A percentile compares a stretch with the other conserved stretches of the same genome.
Evolutionary conservation across 1,140 invertebrate genomes (phyloP).

Genomic region (Pogonus chalceus): DNA sequence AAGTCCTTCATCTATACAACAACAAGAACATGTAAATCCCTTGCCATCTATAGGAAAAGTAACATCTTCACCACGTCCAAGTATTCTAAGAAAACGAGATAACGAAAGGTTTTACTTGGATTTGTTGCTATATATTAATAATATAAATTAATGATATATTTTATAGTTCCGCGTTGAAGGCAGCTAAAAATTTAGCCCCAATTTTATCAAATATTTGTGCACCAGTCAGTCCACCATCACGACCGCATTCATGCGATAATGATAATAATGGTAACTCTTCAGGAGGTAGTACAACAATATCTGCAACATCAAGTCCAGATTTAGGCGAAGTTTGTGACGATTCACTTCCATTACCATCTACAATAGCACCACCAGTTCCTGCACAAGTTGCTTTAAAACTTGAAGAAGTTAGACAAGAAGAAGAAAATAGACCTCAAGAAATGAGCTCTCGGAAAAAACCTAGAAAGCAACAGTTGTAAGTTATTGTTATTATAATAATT

Average conservation of each 20-base stretch:
- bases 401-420: constrained; percentile 33
- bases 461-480: constrained; percentile 61
- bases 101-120: constrained; percentile 30
- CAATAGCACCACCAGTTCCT: constrained; percentile 10
- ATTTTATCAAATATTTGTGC: constrained; percentile 37
- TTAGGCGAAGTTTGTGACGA: constrained; percentile 53
- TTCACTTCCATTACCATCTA: constrained; percentile 37
- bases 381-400: neutral
- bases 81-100: constrained; percentile 33
- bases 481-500: constrained; percentile 13
- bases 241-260: constrained; percentile 39
- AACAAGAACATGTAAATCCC: neutral
- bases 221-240: constrained; percentile 37
- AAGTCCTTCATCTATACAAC: neutral
- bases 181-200: constrained; percentile 47
- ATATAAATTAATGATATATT: neutral
- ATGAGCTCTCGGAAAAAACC: constrained; percentile 63
- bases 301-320: constrained; percentile 64
- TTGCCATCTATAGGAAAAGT: constrained; percentile 18
- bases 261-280: constrained; percentile 42
- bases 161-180: constrained; percentile 50
- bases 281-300: constrained; percentile 64
- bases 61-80: constrained; percentile 32
- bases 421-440: constrained; percentile 29
- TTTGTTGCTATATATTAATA: constrained; percentile 14